Conservation (phyloP, 1,140 invertebrate genomes). For the Drosophila guanche region DNA sequence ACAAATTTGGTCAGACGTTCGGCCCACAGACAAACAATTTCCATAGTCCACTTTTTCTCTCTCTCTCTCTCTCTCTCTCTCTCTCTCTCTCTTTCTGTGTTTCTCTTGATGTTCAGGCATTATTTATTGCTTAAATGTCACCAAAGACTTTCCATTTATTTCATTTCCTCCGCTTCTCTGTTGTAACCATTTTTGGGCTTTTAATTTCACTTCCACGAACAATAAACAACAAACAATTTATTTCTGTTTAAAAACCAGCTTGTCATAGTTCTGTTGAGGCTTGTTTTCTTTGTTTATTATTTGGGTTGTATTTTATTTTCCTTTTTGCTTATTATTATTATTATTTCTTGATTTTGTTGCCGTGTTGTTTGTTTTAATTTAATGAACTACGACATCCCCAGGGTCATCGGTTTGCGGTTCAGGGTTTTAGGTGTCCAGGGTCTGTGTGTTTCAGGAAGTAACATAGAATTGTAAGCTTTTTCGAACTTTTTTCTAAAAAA, state of each 20-base stretch:
- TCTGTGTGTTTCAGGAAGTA: no score
- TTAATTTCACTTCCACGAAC: constrained; percentile 59
- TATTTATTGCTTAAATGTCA: constrained; percentile 20
- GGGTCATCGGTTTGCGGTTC: constrained; percentile 20
- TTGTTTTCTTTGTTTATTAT: constrained; percentile 15
- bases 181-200: constrained; percentile 41
- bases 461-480: no score
- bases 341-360: constrained; percentile 34
- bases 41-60: no score
- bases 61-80: not conserved
- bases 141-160: constrained; percentile 46
- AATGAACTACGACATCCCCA: constrained; percentile 15
- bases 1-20: not conserved
- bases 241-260: constrained; percentile 48
- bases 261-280: constrained; percentile 26
- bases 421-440: constrained; percentile 13
- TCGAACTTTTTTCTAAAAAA: no score
- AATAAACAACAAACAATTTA: constrained; percentile 51
- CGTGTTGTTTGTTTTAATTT: constrained; percentile 7
- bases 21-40: no score
- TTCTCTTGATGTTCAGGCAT: constrained; percentile 13
- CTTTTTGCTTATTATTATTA: constrained; percentile 10
- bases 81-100: not conserved
- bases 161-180: constrained; percentile 6
- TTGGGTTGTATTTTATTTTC: constrained; percentile 3